These are phyloP conservation scores for Escarpia spicata DNA, from an alignment of 2,888 invertebrate genomes.

Conservation along the genomic window DNA sequence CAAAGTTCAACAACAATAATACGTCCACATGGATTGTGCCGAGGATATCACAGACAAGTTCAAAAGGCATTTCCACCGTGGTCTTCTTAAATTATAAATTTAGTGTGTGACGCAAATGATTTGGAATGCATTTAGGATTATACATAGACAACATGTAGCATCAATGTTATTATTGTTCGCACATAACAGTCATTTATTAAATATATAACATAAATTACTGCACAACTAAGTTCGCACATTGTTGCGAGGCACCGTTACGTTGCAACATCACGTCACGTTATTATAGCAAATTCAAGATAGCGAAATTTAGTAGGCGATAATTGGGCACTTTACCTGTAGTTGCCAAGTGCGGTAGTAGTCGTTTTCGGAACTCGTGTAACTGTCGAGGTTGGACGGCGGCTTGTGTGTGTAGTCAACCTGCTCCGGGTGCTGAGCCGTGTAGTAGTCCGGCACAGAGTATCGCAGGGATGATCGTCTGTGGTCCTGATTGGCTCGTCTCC, in stretches of 20 bases:
- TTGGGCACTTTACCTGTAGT: slow-evolving; percentile 31
- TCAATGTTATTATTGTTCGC: neutral
- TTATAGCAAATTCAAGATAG: neutral
- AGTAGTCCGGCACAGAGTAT: slow-evolving; percentile 26
- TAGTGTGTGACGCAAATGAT: too few species aligned
- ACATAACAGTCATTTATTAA: neutral
- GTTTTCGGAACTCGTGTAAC: slow-evolving; percentile 38
- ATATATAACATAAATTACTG: neutral
- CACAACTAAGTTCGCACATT: neutral
- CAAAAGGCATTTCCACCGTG: too few species aligned
- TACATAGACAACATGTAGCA: neutral
- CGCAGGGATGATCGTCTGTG: slow-evolving; percentile 13
- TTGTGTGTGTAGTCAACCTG: slow-evolving; percentile 6
- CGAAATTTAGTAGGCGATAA: neutral
- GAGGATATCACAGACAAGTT: too few species aligned
- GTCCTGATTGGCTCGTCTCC: slow-evolving; percentile 28
- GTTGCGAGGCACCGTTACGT: neutral
- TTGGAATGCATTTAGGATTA: neutral
- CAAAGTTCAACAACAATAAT: too few species aligned
- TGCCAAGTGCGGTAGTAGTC: slow-evolving; percentile 48
- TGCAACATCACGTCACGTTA: neutral
- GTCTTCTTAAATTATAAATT: too few species aligned
- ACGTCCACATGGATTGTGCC: too few species aligned
- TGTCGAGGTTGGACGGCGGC: slow-evolving; percentile 16
- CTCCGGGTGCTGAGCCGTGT: slow-evolving; percentile 20